Percentiles rank a stretch among this genome's conserved stretches.
Conservation (phyloP, 2,888 invertebrate species). For the Drosophila paranaensis region DNA sequence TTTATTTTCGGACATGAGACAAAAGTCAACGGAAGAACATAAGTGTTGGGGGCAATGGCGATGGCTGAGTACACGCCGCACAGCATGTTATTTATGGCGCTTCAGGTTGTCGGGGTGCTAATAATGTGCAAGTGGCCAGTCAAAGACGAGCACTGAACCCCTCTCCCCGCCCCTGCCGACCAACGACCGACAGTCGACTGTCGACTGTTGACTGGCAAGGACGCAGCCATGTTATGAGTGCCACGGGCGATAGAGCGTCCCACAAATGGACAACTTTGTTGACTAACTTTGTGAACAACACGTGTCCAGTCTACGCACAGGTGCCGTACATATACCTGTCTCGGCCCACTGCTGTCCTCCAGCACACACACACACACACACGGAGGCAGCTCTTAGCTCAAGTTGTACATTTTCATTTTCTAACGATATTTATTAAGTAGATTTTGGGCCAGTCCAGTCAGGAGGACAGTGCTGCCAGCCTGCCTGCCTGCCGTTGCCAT, state of each 20-base stretch:
- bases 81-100: constrained; percentile 73
- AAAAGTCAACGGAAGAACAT: constrained; percentile 49
- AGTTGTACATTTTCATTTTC: constrained; percentile 68
- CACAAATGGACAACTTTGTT: constrained; percentile 68
- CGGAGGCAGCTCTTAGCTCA: constrained; percentile 29
- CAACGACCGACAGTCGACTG: constrained; percentile 10
- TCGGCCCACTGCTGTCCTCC: constrained; percentile 3
- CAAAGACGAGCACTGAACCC: constrained; percentile 32
- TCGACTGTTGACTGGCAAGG: constrained; percentile 1
- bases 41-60: constrained; percentile 32
- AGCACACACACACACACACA: background rate
- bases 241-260: constrained; percentile 34
- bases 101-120: constrained; percentile 73
- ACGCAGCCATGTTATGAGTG: constrained; percentile 35
- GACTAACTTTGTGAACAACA: constrained; percentile 67
- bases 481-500: constrained; percentile 6
- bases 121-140: constrained; percentile 66
- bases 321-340: constrained; percentile 53
- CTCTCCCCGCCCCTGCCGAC: background rate
- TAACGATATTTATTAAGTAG: constrained; percentile 73
- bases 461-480: background rate
- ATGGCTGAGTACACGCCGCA: constrained; percentile 42
- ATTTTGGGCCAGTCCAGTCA: constrained; percentile 37
- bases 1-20: constrained; percentile 36
- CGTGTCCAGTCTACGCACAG: constrained; percentile 64